These are phyloP conservation scores for Isotomurus palustris DNA, from an alignment of 2,888 invertebrate genomes.

Conservation along the genomic window DNA sequence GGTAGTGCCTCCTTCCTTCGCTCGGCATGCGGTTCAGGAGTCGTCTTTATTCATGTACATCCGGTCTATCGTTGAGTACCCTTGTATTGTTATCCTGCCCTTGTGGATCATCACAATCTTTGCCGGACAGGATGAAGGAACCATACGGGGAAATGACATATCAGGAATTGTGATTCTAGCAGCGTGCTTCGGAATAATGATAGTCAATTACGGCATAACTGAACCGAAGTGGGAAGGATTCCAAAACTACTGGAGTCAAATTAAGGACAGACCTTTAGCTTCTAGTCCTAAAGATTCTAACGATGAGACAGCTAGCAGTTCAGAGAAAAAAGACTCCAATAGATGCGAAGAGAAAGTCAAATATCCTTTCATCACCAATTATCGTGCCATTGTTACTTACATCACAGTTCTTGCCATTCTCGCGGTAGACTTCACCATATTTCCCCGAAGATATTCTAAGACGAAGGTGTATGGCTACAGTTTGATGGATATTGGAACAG, in stretches of 20 bases:
- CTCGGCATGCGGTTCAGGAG: conserved; percentile 19
- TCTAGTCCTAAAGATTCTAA: neutral
- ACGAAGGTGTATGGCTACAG: conserved; percentile 79
- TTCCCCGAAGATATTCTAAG: conserved; percentile 81
- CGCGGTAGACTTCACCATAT: conserved; percentile 87
- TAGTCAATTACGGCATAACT: conserved; percentile 37
- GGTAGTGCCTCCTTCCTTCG: conserved; percentile 34
- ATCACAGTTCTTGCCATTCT: conserved; percentile 77
- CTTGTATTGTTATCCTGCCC: conserved; percentile 26
- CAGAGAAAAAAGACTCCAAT: neutral
- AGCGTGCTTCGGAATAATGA: conserved; percentile 23
- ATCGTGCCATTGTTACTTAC: conserved; percentile 66
- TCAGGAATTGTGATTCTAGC: conserved; percentile 13
- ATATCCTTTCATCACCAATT: conserved; percentile 57
- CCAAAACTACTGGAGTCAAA: conserved; percentile 20
- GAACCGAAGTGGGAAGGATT: conserved; percentile 36
- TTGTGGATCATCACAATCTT: conserved; percentile 32
- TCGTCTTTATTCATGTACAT: conserved; percentile 21
- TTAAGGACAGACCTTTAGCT: conserved; percentile 25
- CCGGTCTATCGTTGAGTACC: conserved; percentile 39
- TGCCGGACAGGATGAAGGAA: conserved; percentile 16
- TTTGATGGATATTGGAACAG: conserved; percentile 94
- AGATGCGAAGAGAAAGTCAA: conserved; percentile 10
- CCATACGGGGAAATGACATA: conserved; percentile 9
- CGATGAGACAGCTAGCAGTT: neutral